These are phyloP conservation scores for Hydropotes inermis DNA, from an alignment of 2,113 vertebrate species.

Conservation along the genomic window DNA sequence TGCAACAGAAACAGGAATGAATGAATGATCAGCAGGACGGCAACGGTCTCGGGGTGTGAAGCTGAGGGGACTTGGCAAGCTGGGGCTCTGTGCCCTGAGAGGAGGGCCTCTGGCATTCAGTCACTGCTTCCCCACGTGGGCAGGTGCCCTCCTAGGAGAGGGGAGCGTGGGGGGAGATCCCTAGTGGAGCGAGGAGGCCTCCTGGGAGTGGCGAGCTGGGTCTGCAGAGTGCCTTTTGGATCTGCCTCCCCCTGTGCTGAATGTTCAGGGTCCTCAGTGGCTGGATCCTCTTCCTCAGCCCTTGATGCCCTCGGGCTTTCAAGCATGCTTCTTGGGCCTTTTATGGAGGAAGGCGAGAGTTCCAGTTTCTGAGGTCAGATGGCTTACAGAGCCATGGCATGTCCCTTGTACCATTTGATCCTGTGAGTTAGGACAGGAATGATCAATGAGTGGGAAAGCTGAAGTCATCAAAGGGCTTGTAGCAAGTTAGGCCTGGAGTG, in stretches of 20 bases:
- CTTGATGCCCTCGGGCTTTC: fast-evolving
- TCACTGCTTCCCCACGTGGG: not conserved
- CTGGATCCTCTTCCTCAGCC: not conserved
- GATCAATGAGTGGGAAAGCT: not conserved
- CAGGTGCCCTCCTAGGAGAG: not conserved
- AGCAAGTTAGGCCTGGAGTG: not conserved
- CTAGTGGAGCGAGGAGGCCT: not conserved
- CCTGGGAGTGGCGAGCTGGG: not conserved
- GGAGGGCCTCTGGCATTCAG: not conserved
- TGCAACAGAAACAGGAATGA: not conserved
- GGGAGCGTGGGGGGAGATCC: no score
- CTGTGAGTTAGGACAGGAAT: not conserved
- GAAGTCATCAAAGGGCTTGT: not conserved
- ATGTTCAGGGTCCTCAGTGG: not conserved
- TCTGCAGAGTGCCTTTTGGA: not conserved
- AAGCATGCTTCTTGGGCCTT: not conserved
- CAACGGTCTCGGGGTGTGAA: no score
- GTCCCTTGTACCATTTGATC: fast-evolving
- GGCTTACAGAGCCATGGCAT: not conserved
- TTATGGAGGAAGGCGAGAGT: not conserved
- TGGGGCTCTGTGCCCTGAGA: not conserved
- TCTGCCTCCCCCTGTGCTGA: not conserved
- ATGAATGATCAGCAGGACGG: not conserved
- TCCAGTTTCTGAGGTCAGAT: not conserved
- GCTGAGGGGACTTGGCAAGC: not conserved